Evolutionary conservation across 1,140 invertebrate genomes (phyloP).

Genomic region (Pygmarrhopalites habei): DNA sequence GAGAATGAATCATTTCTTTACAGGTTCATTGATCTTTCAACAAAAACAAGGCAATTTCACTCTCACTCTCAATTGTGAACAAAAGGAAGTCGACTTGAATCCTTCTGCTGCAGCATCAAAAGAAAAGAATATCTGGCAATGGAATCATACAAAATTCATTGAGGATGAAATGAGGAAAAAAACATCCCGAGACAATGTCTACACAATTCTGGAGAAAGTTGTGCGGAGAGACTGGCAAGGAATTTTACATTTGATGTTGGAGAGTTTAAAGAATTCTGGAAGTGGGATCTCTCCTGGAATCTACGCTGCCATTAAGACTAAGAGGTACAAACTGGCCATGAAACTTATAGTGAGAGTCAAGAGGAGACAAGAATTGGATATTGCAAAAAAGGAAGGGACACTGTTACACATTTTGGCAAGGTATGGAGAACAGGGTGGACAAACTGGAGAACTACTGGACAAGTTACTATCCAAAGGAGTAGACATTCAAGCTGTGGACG

Average conservation of each 20-base stretch:
- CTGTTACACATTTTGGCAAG: slow-evolving; percentile 42
- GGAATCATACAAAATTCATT: background rate
- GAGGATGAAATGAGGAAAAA: slow-evolving; percentile 31
- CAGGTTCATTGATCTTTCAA: slow-evolving; percentile 43
- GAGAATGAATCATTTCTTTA: no score
- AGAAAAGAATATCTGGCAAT: slow-evolving; percentile 16
- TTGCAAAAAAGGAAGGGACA: slow-evolving; percentile 1
- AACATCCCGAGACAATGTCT: slow-evolving; percentile 40
- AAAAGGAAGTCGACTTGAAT: background rate
- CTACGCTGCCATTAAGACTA: slow-evolving; percentile 44
- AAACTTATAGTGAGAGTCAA: slow-evolving; percentile 43
- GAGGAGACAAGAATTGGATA: slow-evolving; percentile 5
- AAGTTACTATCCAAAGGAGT: slow-evolving; percentile 20
- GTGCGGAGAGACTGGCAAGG: slow-evolving; percentile 44
- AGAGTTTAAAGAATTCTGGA: slow-evolving; percentile 40
- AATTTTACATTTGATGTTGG: slow-evolving; percentile 42
- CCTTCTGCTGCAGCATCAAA: background rate
- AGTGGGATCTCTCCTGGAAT: slow-evolving; percentile 38
- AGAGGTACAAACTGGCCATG: slow-evolving; percentile 45
- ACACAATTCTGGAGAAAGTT: slow-evolving; percentile 40
- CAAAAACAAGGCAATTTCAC: slow-evolving; percentile 45
- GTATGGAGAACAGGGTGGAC: slow-evolving; percentile 21
- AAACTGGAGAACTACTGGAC: background rate
- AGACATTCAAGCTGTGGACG: slow-evolving; percentile 41
- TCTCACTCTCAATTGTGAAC: slow-evolving; percentile 38